A percentile compares a stretch with the other conserved stretches of the same genome.
phyloP scores from a whole-genome alignment of 2,113 vertebrate species.

The Amblyornis subalaris region DNA sequence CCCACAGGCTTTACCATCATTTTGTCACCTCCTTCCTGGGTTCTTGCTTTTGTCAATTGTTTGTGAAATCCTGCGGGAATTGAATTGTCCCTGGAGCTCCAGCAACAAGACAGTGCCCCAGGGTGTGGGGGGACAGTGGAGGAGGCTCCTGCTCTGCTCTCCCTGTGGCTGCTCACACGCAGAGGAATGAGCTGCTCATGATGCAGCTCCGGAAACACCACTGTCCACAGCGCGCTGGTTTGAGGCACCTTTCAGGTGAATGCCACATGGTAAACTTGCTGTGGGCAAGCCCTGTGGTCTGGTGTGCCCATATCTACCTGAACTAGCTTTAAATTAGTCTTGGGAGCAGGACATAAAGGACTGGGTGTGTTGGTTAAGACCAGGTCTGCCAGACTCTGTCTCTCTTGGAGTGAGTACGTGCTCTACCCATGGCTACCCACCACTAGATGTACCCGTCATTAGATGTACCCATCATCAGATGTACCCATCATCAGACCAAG shows the following conservation, averaged over 20 bases:
- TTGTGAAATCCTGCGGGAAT: neutral
- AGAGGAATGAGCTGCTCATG: fast-evolving
- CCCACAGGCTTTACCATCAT: neutral
- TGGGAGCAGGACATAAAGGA: neutral
- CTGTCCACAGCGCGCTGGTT: fast-evolving
- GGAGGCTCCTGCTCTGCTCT: neutral
- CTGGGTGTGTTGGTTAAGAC: neutral
- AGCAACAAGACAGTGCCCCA: neutral
- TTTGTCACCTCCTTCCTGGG: conserved; percentile 19
- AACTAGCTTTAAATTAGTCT: neutral
- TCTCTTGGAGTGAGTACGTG: neutral
- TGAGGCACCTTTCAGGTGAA: neutral
- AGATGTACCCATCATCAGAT: neutral
- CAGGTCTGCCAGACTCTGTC: neutral
- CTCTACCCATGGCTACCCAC: neutral
- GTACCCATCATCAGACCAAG: neutral
- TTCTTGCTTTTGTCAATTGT: neutral
- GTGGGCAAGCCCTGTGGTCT: neutral
- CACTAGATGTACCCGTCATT: fast-evolving
- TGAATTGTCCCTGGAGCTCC: neutral
- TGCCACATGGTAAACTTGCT: neutral
- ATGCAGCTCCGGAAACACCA: neutral
- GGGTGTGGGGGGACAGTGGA: neutral
- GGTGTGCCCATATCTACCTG: neutral
- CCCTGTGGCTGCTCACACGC: neutral